Base-by-base conservation (phyloP, 2,113 vertebrate genomes). In the Pomatostomus ruficeps region DNA sequence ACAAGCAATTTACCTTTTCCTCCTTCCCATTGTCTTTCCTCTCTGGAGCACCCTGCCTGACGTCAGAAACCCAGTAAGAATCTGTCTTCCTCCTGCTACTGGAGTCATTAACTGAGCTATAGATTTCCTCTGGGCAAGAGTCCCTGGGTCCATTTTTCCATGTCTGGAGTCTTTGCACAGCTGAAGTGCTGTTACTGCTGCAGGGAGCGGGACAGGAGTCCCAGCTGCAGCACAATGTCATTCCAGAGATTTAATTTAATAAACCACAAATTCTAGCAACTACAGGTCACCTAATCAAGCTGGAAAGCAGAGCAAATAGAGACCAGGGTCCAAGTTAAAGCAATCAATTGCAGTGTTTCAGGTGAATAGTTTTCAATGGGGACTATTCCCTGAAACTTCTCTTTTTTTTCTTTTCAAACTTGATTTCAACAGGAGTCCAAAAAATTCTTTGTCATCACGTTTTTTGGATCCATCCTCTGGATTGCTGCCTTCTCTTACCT, bases 11-110 rank as follows among this genome's bases (percentile, higher is more conserved):
- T 99, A 98, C 97, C 98, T 99, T 73, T 97, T 99, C 90, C 98
- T 99, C 58, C 97, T 99, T 77, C 99, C 99, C 80, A 99, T 99
- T 8, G 98, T 99, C 70, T 97, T 99, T 89, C 99, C 99, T n/a
- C 97, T 99, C 93, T 99, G 99, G 99, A 98, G 99, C 91, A 99
- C 99, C 0, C 81, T 99, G 57, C 99, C 99, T 2, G 99, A 99
- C 0, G 99, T 99, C 66, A 98, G 99, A 68, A 99, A 98, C 93
- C 98, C 97, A 63, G 99, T 99, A 96, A 98, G 98, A 91, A 54
- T 71, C 52, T 31, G 2, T 55, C 80, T 49, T 75, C 58, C 81
- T 88, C 55, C 45, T 46, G 24, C n/a, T 73, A 28, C 63, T 65
- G 52, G n/a, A 45, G 33, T 61, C 48, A 46, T 71, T 90, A 93